Conservation (phyloP, 2,888 invertebrate species). For the Helicoverpa assulta region DNA sequence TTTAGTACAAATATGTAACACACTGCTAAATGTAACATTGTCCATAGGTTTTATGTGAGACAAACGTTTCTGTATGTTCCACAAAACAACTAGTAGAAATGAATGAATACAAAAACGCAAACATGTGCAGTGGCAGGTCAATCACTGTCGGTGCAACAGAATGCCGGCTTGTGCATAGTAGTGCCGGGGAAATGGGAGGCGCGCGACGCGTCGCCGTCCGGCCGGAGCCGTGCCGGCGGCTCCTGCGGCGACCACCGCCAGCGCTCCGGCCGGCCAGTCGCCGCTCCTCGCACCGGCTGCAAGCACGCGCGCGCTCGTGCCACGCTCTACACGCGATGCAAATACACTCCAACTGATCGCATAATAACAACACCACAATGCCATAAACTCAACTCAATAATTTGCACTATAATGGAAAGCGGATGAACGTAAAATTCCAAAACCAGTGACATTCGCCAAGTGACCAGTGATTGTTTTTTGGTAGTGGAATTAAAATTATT, state of each 20-base stretch:
- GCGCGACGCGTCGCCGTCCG: slow-evolving; percentile 7
- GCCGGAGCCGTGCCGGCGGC: slow-evolving; percentile 4
- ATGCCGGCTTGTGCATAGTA: slow-evolving; percentile 15
- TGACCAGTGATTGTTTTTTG: slow-evolving; percentile 57
- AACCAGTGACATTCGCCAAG: slow-evolving; percentile 48
- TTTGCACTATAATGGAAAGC: slow-evolving; percentile 64
- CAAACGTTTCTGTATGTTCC: slow-evolving; percentile 21
- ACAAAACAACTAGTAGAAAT: slow-evolving; percentile 35
- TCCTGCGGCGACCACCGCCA: slow-evolving; percentile 16
- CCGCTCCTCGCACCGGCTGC: slow-evolving; percentile 50
- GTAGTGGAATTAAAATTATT: slow-evolving; percentile 59
- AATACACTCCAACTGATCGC: slow-evolving; percentile 58
- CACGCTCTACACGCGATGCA: slow-evolving; percentile 52
- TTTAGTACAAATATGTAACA: too few relatives aligned
- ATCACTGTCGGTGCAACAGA: slow-evolving; percentile 16
- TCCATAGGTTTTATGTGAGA: neutral
- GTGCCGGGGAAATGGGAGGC: slow-evolving; percentile 1
- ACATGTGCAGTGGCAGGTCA: slow-evolving; percentile 25
- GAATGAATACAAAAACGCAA: slow-evolving; percentile 15
- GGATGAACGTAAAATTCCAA: slow-evolving; percentile 62
- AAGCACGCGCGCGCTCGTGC: slow-evolving; percentile 56
- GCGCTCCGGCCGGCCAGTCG: slow-evolving; percentile 50
- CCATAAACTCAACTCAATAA: slow-evolving; percentile 66
- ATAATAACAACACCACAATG: slow-evolving; percentile 69
- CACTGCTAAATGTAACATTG: too few relatives aligned